Evolutionary conservation across 1,140 invertebrate species (phyloP), one percentile per base, ranked within the genome.

Genomic region (Nasonia vitripennis): DNA sequence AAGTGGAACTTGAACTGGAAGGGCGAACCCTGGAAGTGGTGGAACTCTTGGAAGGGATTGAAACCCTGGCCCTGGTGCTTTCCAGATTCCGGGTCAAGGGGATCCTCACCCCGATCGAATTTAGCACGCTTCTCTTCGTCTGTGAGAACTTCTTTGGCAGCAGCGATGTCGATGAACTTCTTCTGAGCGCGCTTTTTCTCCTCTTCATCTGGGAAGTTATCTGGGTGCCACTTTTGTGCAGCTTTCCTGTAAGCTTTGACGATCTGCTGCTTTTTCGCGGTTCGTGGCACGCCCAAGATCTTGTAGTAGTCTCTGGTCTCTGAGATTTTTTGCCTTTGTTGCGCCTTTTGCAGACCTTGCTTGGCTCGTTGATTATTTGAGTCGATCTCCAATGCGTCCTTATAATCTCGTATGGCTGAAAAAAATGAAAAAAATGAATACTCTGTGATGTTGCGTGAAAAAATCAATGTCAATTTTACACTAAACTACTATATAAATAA

Each of bases 1-100:
- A 97, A 99, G 92, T 99, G 97, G 94, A 99, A 99, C 94, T 98
- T 98, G 93, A 99, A 99, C 89, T 98, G 97, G 95, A 98, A 99
- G 90, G 96, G 97, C 89, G 96, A 95, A 86, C 96, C 96, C 80
- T 97, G 97, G 95, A 98, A 98, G 93, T 97, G 96, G 89, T 98
- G 96, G 92, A 98, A 98, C 78, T 95, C 93, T 88, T 95, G 95
- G 92, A 96, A 97, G 86, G 97, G 97, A 94, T 97, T 97, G 89
- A 97, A 97, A 68, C 96, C 96, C 87, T 94, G 93, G 45, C 84
- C 84, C 81, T 95, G 94, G 81, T 95, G 95, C 74, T 95, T 94
- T 68, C 94, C 94, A 7, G 95, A 95, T 93, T 99, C 98, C 0
- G 99, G 99, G 94, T 99, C 99, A 71, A 99, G 94, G 0, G 99